phyloP scores from a whole-genome alignment of 2,888 invertebrate genomes.

The Sepioteuthis lessoniana region DNA sequence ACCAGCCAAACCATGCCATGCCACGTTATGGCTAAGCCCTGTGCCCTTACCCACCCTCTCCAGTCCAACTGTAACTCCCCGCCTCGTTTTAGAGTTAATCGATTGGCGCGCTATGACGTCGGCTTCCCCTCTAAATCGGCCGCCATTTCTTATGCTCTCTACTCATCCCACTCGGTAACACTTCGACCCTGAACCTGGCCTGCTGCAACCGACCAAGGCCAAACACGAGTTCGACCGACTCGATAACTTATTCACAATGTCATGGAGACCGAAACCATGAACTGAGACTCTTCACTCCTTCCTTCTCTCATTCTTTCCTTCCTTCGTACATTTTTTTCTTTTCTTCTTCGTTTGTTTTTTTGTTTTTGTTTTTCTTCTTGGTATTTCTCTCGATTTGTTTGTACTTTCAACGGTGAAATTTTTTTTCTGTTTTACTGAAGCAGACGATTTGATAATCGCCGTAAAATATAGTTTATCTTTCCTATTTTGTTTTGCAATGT shows the following conservation, averaged over 20 bases:
- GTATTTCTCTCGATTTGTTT: too few species aligned
- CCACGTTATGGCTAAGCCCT: neutral
- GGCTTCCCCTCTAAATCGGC: neutral
- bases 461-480: too few species aligned
- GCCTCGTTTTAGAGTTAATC: neutral
- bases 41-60: neutral
- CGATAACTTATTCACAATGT: neutral
- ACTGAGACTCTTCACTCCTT: neutral
- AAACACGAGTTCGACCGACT: constrained; percentile 21
- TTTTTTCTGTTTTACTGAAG: too few species aligned
- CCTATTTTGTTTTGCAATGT: too few species aligned
- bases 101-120: constrained; percentile 23
- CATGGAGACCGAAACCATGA: neutral
- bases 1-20: neutral
- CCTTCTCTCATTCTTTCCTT: neutral
- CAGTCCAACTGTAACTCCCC: neutral
- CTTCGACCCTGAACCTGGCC: constrained; percentile 33
- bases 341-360: neutral
- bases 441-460: too few species aligned
- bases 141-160: neutral
- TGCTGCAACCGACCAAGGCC: constrained; percentile 33
- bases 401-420: too few species aligned
- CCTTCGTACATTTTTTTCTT: neutral
- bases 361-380: too few species aligned
- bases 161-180: neutral